Conservation (phyloP, 2,113 vertebrate species). For the Aegotheles bennettii region DNA sequence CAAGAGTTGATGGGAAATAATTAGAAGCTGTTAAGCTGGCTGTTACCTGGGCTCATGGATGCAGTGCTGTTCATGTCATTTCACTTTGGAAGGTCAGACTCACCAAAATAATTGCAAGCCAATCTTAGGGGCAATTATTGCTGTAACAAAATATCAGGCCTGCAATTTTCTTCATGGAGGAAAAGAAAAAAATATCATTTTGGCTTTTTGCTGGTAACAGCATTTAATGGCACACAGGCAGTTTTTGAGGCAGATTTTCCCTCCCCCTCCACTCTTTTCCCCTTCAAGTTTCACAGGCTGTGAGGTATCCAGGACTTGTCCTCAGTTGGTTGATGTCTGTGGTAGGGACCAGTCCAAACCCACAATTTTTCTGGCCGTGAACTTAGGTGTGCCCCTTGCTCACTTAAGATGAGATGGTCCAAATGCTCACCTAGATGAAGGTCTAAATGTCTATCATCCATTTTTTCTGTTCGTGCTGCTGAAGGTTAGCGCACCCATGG, state of each 20-base stretch:
- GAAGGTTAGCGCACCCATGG: not conserved
- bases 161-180: conserved; percentile 58
- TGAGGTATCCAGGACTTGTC: not conserved
- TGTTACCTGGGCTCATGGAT: conserved; percentile 37
- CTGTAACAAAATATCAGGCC: conserved; percentile 48
- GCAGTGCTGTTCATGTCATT: conserved; percentile 9
- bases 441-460: accelerated
- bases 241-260: not conserved
- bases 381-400: not conserved
- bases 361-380: not conserved
- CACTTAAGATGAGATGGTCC: not conserved
- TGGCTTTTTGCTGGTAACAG: conserved; percentile 27
- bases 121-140: conserved; percentile 52
- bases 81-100: conserved; percentile 50
- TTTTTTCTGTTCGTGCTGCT: not conserved
- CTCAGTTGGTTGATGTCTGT: not conserved
- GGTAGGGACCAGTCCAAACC: not conserved
- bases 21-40: conserved; percentile 62
- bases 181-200: conserved; percentile 25
- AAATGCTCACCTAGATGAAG: not conserved
- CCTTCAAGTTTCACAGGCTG: not conserved
- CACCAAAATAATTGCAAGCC: conserved; percentile 60
- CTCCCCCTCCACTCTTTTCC: not conserved
- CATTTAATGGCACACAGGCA: conserved; percentile 24
- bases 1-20: conserved; percentile 65